Conservation (phyloP, 2,797 vertebrate genomes). For the Liasis olivaceus region DNA sequence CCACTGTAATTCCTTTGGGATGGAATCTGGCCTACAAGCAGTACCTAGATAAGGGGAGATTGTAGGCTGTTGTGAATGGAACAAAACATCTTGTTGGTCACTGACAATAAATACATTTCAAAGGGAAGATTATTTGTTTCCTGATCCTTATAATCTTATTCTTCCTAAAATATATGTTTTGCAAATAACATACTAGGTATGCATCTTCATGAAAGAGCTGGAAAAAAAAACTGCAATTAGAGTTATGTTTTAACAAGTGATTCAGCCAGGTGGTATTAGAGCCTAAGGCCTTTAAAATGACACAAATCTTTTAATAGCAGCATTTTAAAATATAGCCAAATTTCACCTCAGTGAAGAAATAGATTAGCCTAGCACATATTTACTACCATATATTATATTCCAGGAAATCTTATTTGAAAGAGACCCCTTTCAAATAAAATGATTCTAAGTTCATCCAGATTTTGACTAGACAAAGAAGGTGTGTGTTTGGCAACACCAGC, state of each 20-base stretch:
- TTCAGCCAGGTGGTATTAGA: background rate
- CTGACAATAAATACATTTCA: background rate
- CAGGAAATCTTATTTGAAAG: background rate
- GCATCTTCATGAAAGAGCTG: background rate
- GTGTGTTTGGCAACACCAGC: background rate
- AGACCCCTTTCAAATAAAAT: background rate
- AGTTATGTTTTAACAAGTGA: background rate
- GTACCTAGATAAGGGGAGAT: conserved; percentile 21
- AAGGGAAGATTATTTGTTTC: background rate
- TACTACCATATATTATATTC: background rate
- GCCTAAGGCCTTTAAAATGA: background rate
- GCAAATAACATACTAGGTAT: conserved; percentile 7
- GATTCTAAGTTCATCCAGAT: conserved; percentile 1
- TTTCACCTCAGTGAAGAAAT: background rate
- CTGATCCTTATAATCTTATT: background rate
- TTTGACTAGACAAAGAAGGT: background rate
- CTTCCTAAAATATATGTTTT: background rate
- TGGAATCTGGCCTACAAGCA: conserved; percentile 38
- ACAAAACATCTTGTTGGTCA: conserved; percentile 32
- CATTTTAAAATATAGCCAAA: background rate
- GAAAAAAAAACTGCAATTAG: background rate
- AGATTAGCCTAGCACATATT: background rate
- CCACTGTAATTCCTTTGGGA: conserved; percentile 44
- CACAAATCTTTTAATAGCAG: background rate
- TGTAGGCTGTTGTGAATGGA: conserved; percentile 23